These are phyloP conservation scores for Ictalurus furcatus DNA, from an alignment of 2,113 vertebrate species.

Conservation along the genomic window DNA sequence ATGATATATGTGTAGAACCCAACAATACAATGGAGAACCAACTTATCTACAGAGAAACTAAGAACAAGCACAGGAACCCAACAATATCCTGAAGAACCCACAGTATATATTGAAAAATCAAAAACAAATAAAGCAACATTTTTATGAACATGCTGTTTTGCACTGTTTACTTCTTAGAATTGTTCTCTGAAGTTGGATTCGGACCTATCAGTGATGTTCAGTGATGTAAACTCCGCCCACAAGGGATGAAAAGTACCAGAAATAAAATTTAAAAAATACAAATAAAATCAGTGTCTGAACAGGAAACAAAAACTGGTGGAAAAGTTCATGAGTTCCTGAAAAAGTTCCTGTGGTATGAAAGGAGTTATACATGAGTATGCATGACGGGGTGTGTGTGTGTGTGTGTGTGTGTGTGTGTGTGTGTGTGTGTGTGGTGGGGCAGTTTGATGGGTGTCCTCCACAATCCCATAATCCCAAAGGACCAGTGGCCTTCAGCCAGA, in stretches of 20 bases:
- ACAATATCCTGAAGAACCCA: background rate
- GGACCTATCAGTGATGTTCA: background rate
- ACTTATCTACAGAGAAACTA: no score
- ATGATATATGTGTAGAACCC: background rate
- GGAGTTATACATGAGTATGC: background rate
- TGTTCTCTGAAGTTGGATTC: background rate
- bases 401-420: conserved; percentile 19
- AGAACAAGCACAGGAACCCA: background rate
- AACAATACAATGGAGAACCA: background rate
- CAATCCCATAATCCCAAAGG: conserved; percentile 69
- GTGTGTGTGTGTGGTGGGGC: conserved; percentile 40
- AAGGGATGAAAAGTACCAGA: background rate
- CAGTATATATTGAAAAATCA: background rate
- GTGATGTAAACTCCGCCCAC: no score
- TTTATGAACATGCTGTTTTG: background rate
- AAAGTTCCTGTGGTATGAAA: conserved; percentile 3
- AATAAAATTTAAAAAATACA: no score
- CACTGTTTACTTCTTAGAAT: background rate
- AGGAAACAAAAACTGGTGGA: conserved; percentile 14
- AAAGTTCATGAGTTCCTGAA: conserved; percentile 12
- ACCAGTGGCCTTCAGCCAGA: conserved; percentile 71
- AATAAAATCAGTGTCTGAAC: background rate
- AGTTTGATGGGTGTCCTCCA: conserved; percentile 60
- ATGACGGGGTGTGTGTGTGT: background rate
- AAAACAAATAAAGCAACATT: background rate